Conservation (phyloP, 2,797 vertebrate genomes). For the Chromobotia macracanthus region DNA sequence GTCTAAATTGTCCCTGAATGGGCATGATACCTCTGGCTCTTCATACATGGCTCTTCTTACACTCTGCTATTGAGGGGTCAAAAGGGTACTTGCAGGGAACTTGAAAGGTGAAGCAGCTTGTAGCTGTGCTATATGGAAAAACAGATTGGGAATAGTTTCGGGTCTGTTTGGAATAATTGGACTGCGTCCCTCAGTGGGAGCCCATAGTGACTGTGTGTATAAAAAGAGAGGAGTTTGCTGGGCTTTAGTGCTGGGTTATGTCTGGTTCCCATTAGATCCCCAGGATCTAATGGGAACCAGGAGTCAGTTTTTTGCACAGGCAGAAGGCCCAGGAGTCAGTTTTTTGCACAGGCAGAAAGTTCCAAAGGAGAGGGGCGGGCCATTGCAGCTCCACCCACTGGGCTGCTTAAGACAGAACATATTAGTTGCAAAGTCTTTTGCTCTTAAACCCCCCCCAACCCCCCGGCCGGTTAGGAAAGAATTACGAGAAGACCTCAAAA, state of each 20-base stretch:
- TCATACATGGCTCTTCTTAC: no score
- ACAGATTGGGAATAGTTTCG: constrained; percentile 68
- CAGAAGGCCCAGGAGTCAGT: constrained; percentile 71
- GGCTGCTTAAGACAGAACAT: constrained; percentile 65
- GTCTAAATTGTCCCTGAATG: no score
- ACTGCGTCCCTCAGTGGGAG: constrained; percentile 76
- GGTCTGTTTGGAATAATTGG: constrained; percentile 83
- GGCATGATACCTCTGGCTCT: constrained; percentile 41
- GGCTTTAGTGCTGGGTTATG: constrained; percentile 69
- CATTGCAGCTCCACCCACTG: constrained; percentile 71
- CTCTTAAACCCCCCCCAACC: constrained; percentile 49
- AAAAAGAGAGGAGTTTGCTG: constrained; percentile 48
- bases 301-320: no score
- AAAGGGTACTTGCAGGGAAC: constrained; percentile 63
- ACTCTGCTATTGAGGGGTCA: constrained; percentile 66
- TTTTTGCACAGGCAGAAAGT: constrained; percentile 78
- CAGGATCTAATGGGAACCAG: no score
- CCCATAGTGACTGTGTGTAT: constrained; percentile 52
- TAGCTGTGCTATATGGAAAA: constrained; percentile 70
- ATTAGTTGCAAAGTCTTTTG: constrained; percentile 70
- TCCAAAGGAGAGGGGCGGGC: constrained; percentile 72
- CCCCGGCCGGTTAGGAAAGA: no score
- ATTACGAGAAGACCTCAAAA: no score
- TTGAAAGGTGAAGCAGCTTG: constrained; percentile 58
- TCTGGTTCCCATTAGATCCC: constrained; percentile 84